These are phyloP conservation scores for Hylomyscus alleni DNA, from an alignment of 2,797 vertebrate genomes.

Conservation along the genomic window DNA sequence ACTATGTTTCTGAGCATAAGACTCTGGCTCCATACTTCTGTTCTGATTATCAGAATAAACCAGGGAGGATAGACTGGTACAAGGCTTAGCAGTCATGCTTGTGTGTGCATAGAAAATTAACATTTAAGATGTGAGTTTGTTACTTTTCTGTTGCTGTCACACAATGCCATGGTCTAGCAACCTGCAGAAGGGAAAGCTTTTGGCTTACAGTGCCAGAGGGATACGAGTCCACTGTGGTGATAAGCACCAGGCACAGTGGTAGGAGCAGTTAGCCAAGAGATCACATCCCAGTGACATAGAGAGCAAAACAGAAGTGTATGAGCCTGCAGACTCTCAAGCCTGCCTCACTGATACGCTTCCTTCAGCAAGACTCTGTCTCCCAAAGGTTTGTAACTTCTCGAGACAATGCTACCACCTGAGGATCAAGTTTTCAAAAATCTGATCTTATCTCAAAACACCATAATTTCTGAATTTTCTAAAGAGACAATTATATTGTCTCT, in stretches of 20 bases:
- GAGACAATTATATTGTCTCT: too few relatives aligned
- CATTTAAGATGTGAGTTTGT: not conserved
- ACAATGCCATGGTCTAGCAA: not conserved
- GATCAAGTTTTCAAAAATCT: not conserved
- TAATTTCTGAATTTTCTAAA: conserved; percentile 25
- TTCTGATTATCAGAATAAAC: not conserved
- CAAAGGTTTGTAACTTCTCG: not conserved
- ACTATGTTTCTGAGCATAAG: not conserved
- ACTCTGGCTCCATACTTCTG: not conserved
- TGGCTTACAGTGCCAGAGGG: not conserved
- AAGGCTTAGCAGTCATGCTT: not conserved
- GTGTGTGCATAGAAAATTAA: not conserved
- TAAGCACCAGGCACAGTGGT: not conserved
- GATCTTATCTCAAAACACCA: not conserved
- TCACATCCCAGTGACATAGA: too few relatives aligned
- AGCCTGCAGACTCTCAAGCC: not conserved
- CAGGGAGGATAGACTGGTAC: not conserved
- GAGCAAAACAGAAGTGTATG: not conserved
- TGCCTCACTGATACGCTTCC: not conserved
- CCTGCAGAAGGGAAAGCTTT: too few relatives aligned
- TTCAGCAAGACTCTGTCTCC: too few relatives aligned
- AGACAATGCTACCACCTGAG: not conserved
- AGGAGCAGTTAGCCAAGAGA: not conserved
- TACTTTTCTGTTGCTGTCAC: not conserved
- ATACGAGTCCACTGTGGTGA: not conserved